These are phyloP conservation scores for Caligus rogercresseyi DNA, from an alignment of 1,140 invertebrate species.

Conservation along the genomic window DNA sequence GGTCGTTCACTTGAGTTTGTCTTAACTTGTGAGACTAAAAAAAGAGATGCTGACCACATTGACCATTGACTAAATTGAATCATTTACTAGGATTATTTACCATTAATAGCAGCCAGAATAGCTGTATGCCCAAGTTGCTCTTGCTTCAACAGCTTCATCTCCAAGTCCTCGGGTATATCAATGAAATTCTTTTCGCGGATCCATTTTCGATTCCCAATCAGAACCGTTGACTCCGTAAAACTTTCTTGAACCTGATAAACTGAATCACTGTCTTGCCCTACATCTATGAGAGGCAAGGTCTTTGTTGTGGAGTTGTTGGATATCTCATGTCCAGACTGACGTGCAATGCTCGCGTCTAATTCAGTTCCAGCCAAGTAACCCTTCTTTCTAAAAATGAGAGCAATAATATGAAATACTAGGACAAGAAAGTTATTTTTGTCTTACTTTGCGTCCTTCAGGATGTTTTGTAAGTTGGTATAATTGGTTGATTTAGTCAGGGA, in stretches of 20 bases:
- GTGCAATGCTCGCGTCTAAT: not conserved
- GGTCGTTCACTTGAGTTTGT: no score
- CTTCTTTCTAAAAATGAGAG: not conserved
- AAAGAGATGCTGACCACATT: no score
- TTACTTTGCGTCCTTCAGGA: not conserved
- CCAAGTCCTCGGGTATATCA: slow-evolving; percentile 48
- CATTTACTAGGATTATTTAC: no score
- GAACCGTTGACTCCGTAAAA: slow-evolving; percentile 37
- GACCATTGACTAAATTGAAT: no score
- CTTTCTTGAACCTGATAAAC: not conserved
- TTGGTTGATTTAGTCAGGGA: not conserved
- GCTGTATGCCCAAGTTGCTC: slow-evolving; percentile 78
- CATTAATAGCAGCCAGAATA: slow-evolving; percentile 68
- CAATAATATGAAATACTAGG: not conserved
- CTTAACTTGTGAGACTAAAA: no score
- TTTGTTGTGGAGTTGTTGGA: not conserved
- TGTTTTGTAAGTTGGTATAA: not conserved
- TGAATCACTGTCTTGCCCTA: not conserved
- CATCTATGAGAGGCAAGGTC: not conserved
- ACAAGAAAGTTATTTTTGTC: not conserved
- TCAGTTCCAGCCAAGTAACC: not conserved
- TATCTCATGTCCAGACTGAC: not conserved
- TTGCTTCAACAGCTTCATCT: slow-evolving; percentile 55
- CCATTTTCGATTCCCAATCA: slow-evolving; percentile 93
- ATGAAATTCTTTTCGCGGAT: slow-evolving; percentile 68